Evolutionary conservation across 2,113 vertebrate species (phyloP), one percentile per base, ranked within the genome.

Genomic region (Speoplatyrhinus poulsoni): DNA sequence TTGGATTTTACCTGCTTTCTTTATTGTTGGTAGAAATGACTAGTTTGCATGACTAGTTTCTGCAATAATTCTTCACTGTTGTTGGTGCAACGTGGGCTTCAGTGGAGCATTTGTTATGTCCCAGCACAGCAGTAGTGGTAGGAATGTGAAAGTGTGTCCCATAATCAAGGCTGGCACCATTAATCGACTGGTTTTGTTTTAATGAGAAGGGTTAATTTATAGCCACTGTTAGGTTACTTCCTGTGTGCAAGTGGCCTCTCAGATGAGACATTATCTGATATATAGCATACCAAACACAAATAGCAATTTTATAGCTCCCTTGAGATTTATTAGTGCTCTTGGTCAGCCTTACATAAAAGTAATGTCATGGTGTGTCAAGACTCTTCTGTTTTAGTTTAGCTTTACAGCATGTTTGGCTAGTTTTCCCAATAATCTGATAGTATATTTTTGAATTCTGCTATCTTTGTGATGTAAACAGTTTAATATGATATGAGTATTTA

Each of bases 71-170:
- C 83, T 82, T 89, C 82, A 88, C 87, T 77, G 82, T 85, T 88
- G 82, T 87, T 87, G 80, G 62, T 81, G 84, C 75, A 71, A 15
- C 26, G 26, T 19, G 62, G 46, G 58, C 62, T 85, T 92, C 81
- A 88, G 84, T 89, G 75, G 85, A 82, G 73, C 81, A 86, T 86
- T 83, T 91, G 87, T 87, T 88, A 74, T 81, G 83, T 67, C 76
- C 75, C 67, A 66, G 65, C 69, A 60, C 81, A 77, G 82, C 86
- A 87, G 88, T 88, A 61, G 82, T 81, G 74, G 60, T 8, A 85
- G 82, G 88, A 91, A 89, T 87, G 82, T 82, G 62, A 77, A 74
- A 68, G 70, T 60, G 74, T 19, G 69, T 66, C 12, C 59, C 78
- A 75, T 85, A 87, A 82, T 87, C 81, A 82, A 83, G 82, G 78